These are phyloP conservation scores for Sinocyclocheilus anophthalmus DNA, from an alignment of 2,113 vertebrate genomes.

Conservation along the genomic window DNA sequence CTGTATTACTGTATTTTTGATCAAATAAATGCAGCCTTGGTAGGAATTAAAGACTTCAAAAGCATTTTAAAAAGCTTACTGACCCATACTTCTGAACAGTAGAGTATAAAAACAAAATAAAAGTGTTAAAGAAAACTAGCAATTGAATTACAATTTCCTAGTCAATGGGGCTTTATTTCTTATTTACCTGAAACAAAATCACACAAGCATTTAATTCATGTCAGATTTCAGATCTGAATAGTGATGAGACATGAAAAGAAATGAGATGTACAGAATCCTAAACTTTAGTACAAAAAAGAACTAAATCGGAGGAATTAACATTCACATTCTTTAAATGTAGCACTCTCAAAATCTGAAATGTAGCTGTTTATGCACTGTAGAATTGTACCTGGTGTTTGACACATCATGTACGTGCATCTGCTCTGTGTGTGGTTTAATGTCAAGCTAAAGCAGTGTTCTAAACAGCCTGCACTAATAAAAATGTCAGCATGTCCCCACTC, in stretches of 20 bases:
- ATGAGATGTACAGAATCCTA: constrained; percentile 9
- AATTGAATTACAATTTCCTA: constrained; percentile 59
- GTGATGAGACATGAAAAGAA: neutral
- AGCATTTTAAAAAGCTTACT: neutral
- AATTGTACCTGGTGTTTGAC: constrained; percentile 29
- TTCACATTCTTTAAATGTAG: constrained; percentile 10
- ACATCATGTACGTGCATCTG: constrained; percentile 13
- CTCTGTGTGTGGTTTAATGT: neutral
- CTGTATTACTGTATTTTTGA: neutral
- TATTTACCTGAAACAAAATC: constrained; percentile 26
- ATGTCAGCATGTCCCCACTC: neutral
- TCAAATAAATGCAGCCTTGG: neutral
- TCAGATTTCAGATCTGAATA: neutral
- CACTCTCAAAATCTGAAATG: neutral
- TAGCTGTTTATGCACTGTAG: constrained; percentile 9
- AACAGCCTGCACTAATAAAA: neutral
- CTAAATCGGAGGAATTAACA: neutral
- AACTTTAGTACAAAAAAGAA: neutral
- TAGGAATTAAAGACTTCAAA: neutral
- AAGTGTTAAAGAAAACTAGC: neutral
- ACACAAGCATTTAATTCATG: neutral
- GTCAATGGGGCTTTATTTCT: constrained; percentile 75
- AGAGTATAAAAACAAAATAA: neutral
- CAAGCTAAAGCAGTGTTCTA: constrained; percentile 2
- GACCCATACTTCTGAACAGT: neutral